These are phyloP conservation scores for Vicugna pacos DNA, from an alignment of 2,113 vertebrate genomes.

Conservation along the genomic window DNA sequence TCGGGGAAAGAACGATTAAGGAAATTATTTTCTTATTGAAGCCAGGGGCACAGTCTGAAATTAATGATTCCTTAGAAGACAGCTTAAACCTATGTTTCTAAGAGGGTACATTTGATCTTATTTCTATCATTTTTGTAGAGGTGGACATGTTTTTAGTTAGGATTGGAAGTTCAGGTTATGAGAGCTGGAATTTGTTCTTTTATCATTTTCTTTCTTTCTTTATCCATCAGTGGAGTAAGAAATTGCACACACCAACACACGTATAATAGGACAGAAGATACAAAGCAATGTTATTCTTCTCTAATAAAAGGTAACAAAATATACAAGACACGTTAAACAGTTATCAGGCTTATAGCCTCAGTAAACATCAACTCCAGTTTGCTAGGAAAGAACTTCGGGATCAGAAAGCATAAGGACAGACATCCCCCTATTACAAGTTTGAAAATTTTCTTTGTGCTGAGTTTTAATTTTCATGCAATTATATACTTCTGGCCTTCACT, in stretches of 20 bases:
- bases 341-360: background rate
- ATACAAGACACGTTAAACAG: background rate
- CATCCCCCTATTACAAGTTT: background rate
- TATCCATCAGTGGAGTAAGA: background rate
- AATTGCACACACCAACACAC: background rate
- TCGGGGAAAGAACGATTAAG: conserved; percentile 46
- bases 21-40: conserved; percentile 56
- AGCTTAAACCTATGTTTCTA: conserved; percentile 39
- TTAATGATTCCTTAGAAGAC: conserved; percentile 43
- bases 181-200: conserved; percentile 18
- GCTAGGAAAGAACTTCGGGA: conserved; percentile 13
- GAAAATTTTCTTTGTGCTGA: conserved; percentile 11
- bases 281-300: background rate
- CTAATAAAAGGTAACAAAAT: conserved; percentile 36
- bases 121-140: background rate
- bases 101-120: background rate
- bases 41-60: background rate
- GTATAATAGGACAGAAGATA: background rate
- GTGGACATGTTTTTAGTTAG: background rate
- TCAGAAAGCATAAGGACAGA: conserved; percentile 6
- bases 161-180: conserved; percentile 33
- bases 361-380: conserved; percentile 11
- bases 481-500: background rate
- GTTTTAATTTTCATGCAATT: conserved; percentile 7
- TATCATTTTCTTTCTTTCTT: background rate